Evolutionary conservation across 2,113 vertebrate species (phyloP).

Genomic region (Phyllopteryx taeniolatus): DNA sequence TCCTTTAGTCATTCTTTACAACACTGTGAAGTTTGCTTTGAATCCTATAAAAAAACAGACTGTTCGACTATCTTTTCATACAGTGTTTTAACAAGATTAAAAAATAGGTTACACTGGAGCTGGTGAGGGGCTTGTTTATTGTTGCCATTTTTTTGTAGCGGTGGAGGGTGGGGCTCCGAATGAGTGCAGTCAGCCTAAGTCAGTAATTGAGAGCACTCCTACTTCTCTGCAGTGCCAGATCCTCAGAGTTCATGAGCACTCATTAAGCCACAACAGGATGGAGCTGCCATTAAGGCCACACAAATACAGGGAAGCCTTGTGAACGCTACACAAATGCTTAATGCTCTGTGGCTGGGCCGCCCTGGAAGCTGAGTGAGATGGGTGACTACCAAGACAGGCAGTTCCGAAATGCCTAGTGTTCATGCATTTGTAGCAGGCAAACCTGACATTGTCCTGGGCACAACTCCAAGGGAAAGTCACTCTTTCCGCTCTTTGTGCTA

Average conservation of each 20-base stretch:
- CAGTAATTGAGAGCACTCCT: slow-evolving; percentile 68
- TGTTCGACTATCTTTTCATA: too few species aligned
- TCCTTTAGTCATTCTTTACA: too few species aligned
- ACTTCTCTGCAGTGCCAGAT: slow-evolving; percentile 49
- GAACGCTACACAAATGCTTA: slow-evolving; percentile 78
- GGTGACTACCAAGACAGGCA: slow-evolving; percentile 68
- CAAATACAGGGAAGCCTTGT: slow-evolving; percentile 78
- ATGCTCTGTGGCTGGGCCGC: slow-evolving; percentile 57
- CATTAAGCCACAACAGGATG: slow-evolving; percentile 71
- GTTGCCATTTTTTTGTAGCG: not conserved
- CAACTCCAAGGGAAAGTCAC: slow-evolving; percentile 54
- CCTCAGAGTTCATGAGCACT: slow-evolving; percentile 54
- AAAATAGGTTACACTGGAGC: not conserved
- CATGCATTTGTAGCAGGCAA: slow-evolving; percentile 62
- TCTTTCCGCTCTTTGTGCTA: slow-evolving; percentile 44
- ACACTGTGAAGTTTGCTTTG: too few species aligned
- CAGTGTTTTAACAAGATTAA: not conserved
- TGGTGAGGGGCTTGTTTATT: not conserved
- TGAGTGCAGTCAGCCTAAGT: slow-evolving; percentile 59
- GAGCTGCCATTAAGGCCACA: slow-evolving; percentile 64
- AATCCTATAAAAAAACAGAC: too few species aligned
- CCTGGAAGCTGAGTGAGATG: slow-evolving; percentile 58
- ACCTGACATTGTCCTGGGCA: slow-evolving; percentile 70
- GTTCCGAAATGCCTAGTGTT: slow-evolving; percentile 70
- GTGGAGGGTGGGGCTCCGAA: slow-evolving; percentile 33